Conservation (phyloP, 2,888 invertebrate genomes). For the Metallyticus violacea region DNA sequence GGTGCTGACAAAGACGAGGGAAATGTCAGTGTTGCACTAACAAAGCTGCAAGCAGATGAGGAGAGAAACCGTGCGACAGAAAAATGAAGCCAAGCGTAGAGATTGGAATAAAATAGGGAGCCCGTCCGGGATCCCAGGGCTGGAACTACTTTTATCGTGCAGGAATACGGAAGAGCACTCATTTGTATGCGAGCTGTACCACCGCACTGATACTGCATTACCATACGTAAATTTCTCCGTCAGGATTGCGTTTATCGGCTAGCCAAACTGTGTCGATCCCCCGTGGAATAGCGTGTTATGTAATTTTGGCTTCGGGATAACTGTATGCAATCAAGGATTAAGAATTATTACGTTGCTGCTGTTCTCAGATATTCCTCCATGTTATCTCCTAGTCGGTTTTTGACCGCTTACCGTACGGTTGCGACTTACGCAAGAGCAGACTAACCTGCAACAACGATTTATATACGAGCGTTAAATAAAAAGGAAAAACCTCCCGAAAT, state of each 20-base stretch:
- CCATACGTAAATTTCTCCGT: not conserved
- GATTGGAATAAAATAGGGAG: not conserved
- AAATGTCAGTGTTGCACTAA: too few relatives aligned
- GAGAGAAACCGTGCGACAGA: not conserved
- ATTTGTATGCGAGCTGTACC: not conserved
- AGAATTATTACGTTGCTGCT: not conserved
- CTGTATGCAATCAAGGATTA: not conserved
- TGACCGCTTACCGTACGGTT: too few relatives aligned
- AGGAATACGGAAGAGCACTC: not conserved
- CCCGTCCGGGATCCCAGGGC: not conserved
- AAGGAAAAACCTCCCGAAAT: too few relatives aligned
- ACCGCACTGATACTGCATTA: not conserved
- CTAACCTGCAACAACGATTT: too few relatives aligned
- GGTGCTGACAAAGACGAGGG: too few relatives aligned
- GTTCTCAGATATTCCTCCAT: not conserved
- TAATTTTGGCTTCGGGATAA: not conserved
- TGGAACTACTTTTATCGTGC: not conserved
- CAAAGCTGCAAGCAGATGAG: too few relatives aligned
- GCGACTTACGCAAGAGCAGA: too few relatives aligned
- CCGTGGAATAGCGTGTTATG: not conserved
- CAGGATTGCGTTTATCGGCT: too few relatives aligned
- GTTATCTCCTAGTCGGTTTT: too few relatives aligned
- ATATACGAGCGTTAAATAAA: too few relatives aligned
- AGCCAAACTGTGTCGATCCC: not conserved
- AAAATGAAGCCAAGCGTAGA: not conserved